Base-by-base conservation (phyloP, 2,888 invertebrate species). In the Pseudeuparius sepicola region DNA sequence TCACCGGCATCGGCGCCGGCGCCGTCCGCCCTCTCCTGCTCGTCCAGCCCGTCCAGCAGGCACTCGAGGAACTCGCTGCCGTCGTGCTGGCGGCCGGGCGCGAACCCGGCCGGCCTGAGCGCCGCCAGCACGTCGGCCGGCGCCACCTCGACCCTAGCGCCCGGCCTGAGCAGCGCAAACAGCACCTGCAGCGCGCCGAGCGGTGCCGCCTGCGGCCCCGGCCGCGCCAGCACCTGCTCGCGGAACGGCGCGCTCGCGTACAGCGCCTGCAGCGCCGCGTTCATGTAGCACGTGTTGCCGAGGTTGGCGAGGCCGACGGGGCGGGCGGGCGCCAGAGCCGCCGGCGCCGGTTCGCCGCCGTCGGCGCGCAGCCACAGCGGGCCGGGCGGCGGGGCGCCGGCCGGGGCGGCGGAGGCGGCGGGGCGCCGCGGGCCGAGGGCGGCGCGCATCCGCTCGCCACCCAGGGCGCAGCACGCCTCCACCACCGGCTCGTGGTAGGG, bases 241-340 rank as follows among this genome's bases (percentile, higher is more conserved):
- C 81, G 74, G 53, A 85, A 84, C 71, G 78, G 75, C 57, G 76
- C 78, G 14, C 87, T 85, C 73, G 85, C 81, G 35, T 78, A 78
- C 24, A 89, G 64, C 0, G 87, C 84, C 59, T 89, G 89, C 39
- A 88, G 62, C 2, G 87, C 78, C 55, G 86, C 85, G 61, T 89
- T 89, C 81, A 88, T 82, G 51, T 87, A 89, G 58, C 89, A 89
- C 0, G 88, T 88, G 53, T 88, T 89, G 15, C 88, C 87, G 24
- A 87, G 67, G 65, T 89, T 89, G 23, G 75, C 70, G 13, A 89
- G 67, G 2, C 88, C 88, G 3, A 83, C 80, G 64, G 78, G 71
- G 40, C 65, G 65, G 7, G 61, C 50, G 4, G 58, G 51, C 40
- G 39, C 15, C 25, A 36, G 15, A 6, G 36, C 17, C 6, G 24